Percentiles rank a stretch among this genome's conserved stretches.
These are phyloP conservation scores for Dastarcus helophoroides DNA, from an alignment of 2,888 invertebrate species.

Conservation along the genomic window DNA sequence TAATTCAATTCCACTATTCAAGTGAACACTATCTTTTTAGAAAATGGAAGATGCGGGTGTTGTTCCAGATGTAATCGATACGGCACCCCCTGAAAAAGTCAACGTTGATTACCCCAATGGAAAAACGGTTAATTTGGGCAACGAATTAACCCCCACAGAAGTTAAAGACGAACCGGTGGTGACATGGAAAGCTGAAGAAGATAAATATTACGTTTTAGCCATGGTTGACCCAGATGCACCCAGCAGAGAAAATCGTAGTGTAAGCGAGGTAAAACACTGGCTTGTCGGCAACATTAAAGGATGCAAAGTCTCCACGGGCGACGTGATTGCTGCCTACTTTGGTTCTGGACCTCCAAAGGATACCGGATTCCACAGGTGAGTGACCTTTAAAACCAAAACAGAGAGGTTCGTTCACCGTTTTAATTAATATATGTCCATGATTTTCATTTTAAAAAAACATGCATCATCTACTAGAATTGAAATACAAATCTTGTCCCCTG, in stretches of 20 bases:
- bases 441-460: too few species aligned
- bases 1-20: too few species aligned
- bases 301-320: slow-evolving; percentile 48
- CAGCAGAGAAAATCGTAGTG: too few species aligned
- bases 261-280: slow-evolving; percentile 70
- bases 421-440: too few species aligned
- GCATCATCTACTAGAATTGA: too few species aligned
- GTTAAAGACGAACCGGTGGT: slow-evolving; percentile 59
- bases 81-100: slow-evolving; percentile 42
- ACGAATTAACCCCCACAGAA: slow-evolving; percentile 58
- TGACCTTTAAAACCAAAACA: too few species aligned
- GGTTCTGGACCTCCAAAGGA: slow-evolving; percentile 62
- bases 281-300: slow-evolving; percentile 63
- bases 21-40: too few species aligned
- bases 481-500: too few species aligned
- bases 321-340: slow-evolving; percentile 51
- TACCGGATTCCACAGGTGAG: slow-evolving; percentile 61
- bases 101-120: slow-evolving; percentile 45
- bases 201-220: slow-evolving; percentile 52
- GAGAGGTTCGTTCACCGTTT: too few species aligned
- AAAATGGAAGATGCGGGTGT: too few species aligned
- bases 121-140: slow-evolving; percentile 45
- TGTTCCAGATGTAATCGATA: slow-evolving; percentile 57
- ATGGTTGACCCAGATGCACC: slow-evolving; percentile 69
- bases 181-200: slow-evolving; percentile 49